These are phyloP conservation scores for Sorex maritimensis DNA, from an alignment of 2,797 vertebrate genomes.

Conservation along the genomic window DNA sequence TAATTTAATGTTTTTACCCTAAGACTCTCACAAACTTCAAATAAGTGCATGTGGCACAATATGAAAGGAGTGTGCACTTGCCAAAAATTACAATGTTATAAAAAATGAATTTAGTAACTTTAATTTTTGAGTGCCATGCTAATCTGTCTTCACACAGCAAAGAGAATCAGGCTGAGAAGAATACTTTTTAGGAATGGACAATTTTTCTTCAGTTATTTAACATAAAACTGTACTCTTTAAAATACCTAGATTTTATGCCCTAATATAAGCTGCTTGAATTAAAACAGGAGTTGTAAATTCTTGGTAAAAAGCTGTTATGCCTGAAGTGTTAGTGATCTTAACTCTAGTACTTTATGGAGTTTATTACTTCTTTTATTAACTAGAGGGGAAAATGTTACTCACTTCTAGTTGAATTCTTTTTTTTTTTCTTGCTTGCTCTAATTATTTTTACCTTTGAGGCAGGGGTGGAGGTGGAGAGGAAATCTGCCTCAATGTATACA, in stretches of 20 bases:
- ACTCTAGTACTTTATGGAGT: conserved; percentile 86
- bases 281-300: conserved; percentile 88
- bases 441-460: conserved; percentile 74
- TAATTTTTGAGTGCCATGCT: conserved; percentile 59
- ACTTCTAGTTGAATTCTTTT: conserved; percentile 80
- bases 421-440: conserved; percentile 72
- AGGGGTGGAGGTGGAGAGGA: background rate
- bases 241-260: conserved; percentile 76
- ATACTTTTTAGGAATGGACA: conserved; percentile 69
- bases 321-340: conserved; percentile 85
- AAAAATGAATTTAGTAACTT: conserved; percentile 75
- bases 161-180: conserved; percentile 38
- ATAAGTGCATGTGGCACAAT: conserved; percentile 84
- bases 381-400: conserved; percentile 78
- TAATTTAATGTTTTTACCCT: conserved; percentile 86
- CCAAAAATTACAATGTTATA: conserved; percentile 76
- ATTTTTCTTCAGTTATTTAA: conserved; percentile 75
- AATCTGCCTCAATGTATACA: conserved; percentile 73
- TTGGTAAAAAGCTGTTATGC: conserved; percentile 84
- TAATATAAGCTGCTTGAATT: conserved; percentile 80
- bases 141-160: background rate
- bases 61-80: conserved; percentile 84
- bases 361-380: conserved; percentile 90
- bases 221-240: conserved; percentile 59
- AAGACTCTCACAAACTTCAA: conserved; percentile 84